Evolutionary conservation across 2,113 vertebrate genomes (phyloP).

Genomic region (Saccopteryx bilineata): DNA sequence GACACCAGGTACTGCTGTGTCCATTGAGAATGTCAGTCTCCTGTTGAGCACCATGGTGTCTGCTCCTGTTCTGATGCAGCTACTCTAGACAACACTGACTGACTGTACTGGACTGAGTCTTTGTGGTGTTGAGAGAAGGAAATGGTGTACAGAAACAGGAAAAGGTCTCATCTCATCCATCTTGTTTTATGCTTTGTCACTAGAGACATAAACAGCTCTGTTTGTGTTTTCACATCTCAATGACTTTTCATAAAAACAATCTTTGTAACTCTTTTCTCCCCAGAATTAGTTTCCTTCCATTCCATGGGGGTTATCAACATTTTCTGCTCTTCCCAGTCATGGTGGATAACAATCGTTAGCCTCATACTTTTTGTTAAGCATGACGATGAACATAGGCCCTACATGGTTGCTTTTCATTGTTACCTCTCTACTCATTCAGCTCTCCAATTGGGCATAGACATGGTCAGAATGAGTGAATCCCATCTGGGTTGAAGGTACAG

Average conservation of each 20-base stretch:
- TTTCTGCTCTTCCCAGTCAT: neutral
- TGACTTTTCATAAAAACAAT: neutral
- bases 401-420: neutral
- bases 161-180: neutral
- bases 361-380: neutral
- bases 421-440: neutral
- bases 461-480: neutral
- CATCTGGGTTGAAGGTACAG: neutral
- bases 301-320: neutral
- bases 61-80: neutral
- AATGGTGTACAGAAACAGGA: neutral
- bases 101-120: neutral
- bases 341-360: neutral
- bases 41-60: neutral
- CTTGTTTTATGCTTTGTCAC: neutral
- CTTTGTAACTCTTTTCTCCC: neutral
- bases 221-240: neutral
- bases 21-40: neutral
- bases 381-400: neutral
- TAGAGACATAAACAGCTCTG: neutral
- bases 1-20: neutral
- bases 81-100: neutral
- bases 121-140: neutral
- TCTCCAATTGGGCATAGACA: neutral
- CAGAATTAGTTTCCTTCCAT: neutral